Evolutionary conservation across 2,888 invertebrate genomes (phyloP).

Genomic region (Drosophila bunnanda): DNA sequence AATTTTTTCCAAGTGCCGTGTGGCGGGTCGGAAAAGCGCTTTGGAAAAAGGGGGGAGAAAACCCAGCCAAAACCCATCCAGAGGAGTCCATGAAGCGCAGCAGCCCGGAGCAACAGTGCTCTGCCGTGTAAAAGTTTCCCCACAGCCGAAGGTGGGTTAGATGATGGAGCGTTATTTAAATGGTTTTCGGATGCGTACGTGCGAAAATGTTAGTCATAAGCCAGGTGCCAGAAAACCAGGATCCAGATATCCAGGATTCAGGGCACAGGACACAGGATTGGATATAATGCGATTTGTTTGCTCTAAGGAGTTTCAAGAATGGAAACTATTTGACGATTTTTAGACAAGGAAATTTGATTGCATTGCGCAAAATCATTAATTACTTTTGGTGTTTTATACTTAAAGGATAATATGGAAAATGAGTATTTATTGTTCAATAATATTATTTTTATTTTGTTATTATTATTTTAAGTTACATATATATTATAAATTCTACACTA

Average conservation of each 20-base stretch:
- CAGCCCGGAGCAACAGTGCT: slow-evolving; percentile 46
- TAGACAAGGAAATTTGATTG: neutral
- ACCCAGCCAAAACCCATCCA: slow-evolving; percentile 21
- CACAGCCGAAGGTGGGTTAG: slow-evolving; percentile 41
- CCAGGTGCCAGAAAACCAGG: slow-evolving; percentile 28
- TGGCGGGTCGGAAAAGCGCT: slow-evolving; percentile 12
- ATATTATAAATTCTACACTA: too few relatives aligned
- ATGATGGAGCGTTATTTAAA: slow-evolving; percentile 79
- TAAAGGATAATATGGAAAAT: neutral
- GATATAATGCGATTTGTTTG: slow-evolving; percentile 34
- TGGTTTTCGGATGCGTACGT: slow-evolving; percentile 75
- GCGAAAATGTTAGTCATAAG: slow-evolving; percentile 70
- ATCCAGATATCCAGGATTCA: neutral
- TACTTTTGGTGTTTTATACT: neutral
- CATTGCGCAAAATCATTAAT: neutral
- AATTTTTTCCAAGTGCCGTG: slow-evolving; percentile 3
- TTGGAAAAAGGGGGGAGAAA: slow-evolving; percentile 11
- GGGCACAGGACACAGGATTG: neutral
- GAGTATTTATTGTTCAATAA: too few relatives aligned
- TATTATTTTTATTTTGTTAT: neutral
- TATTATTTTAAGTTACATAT: neutral
- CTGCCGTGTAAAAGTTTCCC: slow-evolving; percentile 65
- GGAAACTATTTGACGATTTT: neutral
- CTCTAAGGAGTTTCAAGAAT: neutral
- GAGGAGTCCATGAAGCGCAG: slow-evolving; percentile 46